A percentile compares a stretch with the other conserved stretches of the same genome.
Conservation (phyloP, 2,113 vertebrate species). For the Chaenocephalus aceratus region DNA sequence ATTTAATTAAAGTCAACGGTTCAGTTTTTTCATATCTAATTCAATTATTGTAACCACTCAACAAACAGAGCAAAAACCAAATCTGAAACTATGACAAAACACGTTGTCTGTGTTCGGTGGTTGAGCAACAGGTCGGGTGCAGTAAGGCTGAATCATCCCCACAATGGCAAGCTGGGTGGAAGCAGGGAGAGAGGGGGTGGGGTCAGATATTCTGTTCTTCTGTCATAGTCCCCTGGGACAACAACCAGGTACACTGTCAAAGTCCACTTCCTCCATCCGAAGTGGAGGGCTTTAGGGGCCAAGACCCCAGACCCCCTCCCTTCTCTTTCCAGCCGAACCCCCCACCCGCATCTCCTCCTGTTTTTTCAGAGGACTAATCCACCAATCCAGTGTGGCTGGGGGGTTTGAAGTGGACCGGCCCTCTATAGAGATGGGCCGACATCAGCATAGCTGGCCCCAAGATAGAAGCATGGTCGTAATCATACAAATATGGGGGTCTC, state of each 20-base stretch:
- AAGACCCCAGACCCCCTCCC: constrained; percentile 15
- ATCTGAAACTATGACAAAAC: no score
- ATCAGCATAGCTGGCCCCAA: constrained; percentile 25
- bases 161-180: neutral
- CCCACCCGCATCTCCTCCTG: neutral
- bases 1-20: no score
- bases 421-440: neutral
- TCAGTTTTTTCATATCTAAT: no score
- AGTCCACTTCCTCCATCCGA: constrained; percentile 67
- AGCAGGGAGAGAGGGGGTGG: constrained; percentile 4
- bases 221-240: constrained; percentile 54
- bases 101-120: no score
- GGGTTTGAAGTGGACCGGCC: constrained; percentile 10
- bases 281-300: constrained; percentile 43
- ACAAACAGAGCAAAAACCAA: no score
- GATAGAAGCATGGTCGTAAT: constrained; percentile 29
- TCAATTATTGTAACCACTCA: no score
- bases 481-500: neutral
- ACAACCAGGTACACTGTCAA: constrained; percentile 77
- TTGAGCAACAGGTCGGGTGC: no score
- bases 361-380: constrained; percentile 51
- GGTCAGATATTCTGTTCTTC: constrained; percentile 54
- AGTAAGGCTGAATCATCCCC: no score
- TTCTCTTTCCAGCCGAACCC: constrained; percentile 4
- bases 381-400: constrained; percentile 15